Conservation (phyloP, 1,140 invertebrate genomes). For the Euwallacea fornicatus region DNA sequence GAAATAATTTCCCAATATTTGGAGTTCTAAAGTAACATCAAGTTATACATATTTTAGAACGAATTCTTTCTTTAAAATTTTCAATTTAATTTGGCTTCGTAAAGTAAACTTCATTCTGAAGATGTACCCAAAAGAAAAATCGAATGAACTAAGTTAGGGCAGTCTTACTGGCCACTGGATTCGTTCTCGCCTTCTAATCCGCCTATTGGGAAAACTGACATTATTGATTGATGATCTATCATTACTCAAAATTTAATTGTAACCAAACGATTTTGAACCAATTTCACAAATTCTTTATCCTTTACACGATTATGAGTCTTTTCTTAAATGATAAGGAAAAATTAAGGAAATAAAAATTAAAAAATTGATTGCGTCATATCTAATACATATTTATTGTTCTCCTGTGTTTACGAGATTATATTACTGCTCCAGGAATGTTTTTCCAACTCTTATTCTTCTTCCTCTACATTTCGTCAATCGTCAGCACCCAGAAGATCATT, state of each 20-base stretch:
- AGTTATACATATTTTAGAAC: too few relatives aligned
- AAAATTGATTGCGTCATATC: neutral
- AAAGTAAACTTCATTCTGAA: too few relatives aligned
- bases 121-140: neutral
- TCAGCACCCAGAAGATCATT: slow-evolving; percentile 23
- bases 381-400: neutral
- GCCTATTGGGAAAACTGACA: neutral
- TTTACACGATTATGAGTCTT: neutral
- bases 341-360: too few relatives aligned
- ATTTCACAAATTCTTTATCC: neutral
- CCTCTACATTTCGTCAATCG: slow-evolving; percentile 1
- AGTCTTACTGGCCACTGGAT: neutral
- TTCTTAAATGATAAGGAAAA: neutral
- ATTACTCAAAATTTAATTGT: too few relatives aligned
- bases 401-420: neutral
- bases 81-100: too few relatives aligned
- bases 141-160: neutral
- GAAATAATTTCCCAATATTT: too few relatives aligned
- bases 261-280: neutral
- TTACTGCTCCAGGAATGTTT: slow-evolving; percentile 20
- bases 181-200: neutral
- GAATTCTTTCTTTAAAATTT: too few relatives aligned
- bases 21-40: too few relatives aligned
- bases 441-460: slow-evolving; percentile 23
- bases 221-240: neutral